Evolutionary conservation across 2,888 invertebrate genomes (phyloP), one percentile per base, ranked within the genome.

Genomic region (Diachrysia chrysitis): DNA sequence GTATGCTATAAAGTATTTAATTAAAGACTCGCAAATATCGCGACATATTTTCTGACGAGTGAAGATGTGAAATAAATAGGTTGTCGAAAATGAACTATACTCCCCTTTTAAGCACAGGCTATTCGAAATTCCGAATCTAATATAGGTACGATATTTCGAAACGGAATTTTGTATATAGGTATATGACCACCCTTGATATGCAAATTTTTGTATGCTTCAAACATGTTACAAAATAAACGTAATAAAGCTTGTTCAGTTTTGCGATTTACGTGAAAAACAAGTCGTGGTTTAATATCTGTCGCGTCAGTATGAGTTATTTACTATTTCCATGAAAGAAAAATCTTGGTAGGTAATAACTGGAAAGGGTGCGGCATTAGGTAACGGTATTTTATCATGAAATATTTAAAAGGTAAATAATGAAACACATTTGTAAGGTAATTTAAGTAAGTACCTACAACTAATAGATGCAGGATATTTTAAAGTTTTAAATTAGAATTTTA

Each of bases 271-370:
- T 42, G 14, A 42, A 42, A 42, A 42, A 42, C 42, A n/a, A 42
- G 42, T n/a, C 42, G 42, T n/a, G n/a, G n/a, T 42, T 42, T 42
- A 3, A n/a, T 42, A 42, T 42, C 42, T 42, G n/a, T 42, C 42
- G n/a, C 42, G 42, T 42, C 42, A 42, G 5, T n/a, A 42, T 42
- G 42, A 42, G n/a, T 42, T 42, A 42, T 42, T 42, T 42, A 42
- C 42, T 42, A 42, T n/a, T 42, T 42, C 42, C 42, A 42, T 42
- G 42, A 42, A 42, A 42, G n/a, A 42, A 42, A 42, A 42, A n/a
- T n/a, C n/a, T 6, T 42, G 37, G 32, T 16, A 37, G 42, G 32
- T 16, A 37, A n/a, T n/a, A 42, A 42, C 42, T 42, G 42, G n/a
- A 42, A 6, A n/a, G 42, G 42, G 42, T n/a, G 42, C 42, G 42